Base-by-base conservation (phyloP, 2,797 vertebrate species). In the Lophotriccus pileatus region DNA sequence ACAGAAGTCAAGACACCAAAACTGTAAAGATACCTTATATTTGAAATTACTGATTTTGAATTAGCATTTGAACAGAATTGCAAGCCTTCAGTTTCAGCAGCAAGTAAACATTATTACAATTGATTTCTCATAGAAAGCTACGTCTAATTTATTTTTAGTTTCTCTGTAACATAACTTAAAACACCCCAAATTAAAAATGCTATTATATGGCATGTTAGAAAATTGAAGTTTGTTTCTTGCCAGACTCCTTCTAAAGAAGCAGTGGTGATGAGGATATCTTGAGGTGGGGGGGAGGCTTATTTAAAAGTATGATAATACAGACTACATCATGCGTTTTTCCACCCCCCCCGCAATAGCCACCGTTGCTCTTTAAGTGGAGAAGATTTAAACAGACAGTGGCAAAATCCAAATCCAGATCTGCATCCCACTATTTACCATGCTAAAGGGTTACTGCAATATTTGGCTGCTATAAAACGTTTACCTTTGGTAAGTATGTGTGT, bases 311-410 rank as follows among this genome's bases (percentile, higher is more conserved):
- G 41, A 58, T 86, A 88, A 84, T 89, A 43, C 36, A 82, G 80
- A 93, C 63, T 91, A 84, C 83, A 92, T 89, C 68, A 80, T 89
- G 85, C 55, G 41, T 97, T 96, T 97, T 89, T 97, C 91, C 90
- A 70, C 84, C 70, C 77, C 68, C 68, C 59, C 73, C 9, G 2
- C 79, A 95, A 95, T 92, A 99, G 99, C 97, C 99, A 99, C 96
- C 99, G 99, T 89, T 99, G 99, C 96, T 99, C 99, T 97, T 98
- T 99, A 98, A 99, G 99, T 96, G 99, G 99, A 93, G 99, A 99
- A 97, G 99, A 99, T 97, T 98, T 99, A 97, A 99, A 99, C 96
- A 98, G 99, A 86, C 99, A 99, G 95, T 99, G 99, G 99, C 99
- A 99, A 98, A 99, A 96, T 96, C 99, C 99, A 97, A 99, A 98